Base-by-base conservation (phyloP, 2,888 invertebrate genomes). In the Amphipoea lucens region DNA sequence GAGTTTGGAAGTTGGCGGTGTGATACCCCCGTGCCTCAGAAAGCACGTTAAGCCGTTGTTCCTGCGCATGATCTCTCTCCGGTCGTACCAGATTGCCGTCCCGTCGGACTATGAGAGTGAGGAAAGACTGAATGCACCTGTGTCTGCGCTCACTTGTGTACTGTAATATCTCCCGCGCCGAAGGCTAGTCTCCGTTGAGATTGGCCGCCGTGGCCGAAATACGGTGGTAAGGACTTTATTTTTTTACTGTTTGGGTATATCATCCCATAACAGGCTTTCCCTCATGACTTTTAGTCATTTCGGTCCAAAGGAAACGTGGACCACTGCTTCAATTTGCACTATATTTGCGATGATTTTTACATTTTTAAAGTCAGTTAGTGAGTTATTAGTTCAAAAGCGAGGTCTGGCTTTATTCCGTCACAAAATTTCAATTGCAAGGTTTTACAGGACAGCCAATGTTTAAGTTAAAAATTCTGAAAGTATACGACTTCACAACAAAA, bases 401-500 rank as follows among this genome's bases (percentile, higher is more conserved):
- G 29, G 40, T 48, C 29, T 29, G 40, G n/a, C 45, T 54, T 76
- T 54, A 54, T 40, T 9, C 14, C 23, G 51, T 60, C 7, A 40
- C 11, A 40, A 83, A 65, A 40, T 51, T n/a, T 29, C 12, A 23
- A 45, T 57, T 40, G 62, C 23, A 77, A 36, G 23, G 48, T 29
- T 70, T 57, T 23, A 79, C 29, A 23, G 36, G 45, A 29, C 36
- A 71, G 29, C 36, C 36, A 4, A 65, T 60, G 40, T 67, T 72
- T 63, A 60, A 57, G 51, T 74, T 63, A 54, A 81, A 73, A 63
- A 85, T 63, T 63, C 75, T 71, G 12, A 42, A 81, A 81, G 57
- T 68, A 82, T 76, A 83, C 83, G 76, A 86, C 82, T 82, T 73
- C 17, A 82, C 72, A 83, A 82, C 73, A 78, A 82, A 82, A 84